Conservation (phyloP, 2,888 invertebrate species). For the Ashinkailepas kermadecensis region DNA sequence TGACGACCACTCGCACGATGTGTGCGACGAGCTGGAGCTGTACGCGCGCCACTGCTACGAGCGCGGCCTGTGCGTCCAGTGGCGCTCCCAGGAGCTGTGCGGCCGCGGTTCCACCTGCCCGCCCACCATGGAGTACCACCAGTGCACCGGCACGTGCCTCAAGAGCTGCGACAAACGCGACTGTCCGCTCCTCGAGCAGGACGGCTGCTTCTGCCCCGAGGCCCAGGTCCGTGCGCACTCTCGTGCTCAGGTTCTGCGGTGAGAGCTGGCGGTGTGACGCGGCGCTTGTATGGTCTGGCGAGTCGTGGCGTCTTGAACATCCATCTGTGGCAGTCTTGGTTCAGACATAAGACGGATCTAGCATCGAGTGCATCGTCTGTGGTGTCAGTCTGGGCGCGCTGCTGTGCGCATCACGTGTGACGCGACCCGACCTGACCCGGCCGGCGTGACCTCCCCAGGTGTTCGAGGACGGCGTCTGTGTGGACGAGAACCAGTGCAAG, state of each 20-base stretch:
- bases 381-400: neutral
- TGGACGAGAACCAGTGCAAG: slow-evolving; percentile 57
- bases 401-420: neutral
- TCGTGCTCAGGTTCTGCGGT: neutral
- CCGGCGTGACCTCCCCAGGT: slow-evolving; percentile 44
- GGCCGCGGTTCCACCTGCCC: slow-evolving; percentile 50
- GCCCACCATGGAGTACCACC: slow-evolving; percentile 46
- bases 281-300: no score
- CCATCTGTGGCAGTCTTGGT: no score
- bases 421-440: neutral
- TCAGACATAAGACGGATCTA: no score
- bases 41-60: slow-evolving; percentile 65
- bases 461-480: slow-evolving; percentile 62
- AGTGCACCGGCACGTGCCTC: slow-evolving; percentile 56
- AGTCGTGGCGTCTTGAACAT: no score
- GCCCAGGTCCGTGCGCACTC: slow-evolving; percentile 50
- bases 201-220: slow-evolving; percentile 78
- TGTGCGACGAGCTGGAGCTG: slow-evolving; percentile 59
- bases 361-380: no score
- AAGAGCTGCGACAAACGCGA: slow-evolving; percentile 58
- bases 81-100: slow-evolving; percentile 58
- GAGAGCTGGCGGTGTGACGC: no score
- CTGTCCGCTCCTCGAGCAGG: slow-evolving; percentile 47
- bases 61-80: slow-evolving; percentile 63
- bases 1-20: slow-evolving; percentile 45